Conservation (phyloP, 2,888 invertebrate genomes). For the Molorchus minor region DNA sequence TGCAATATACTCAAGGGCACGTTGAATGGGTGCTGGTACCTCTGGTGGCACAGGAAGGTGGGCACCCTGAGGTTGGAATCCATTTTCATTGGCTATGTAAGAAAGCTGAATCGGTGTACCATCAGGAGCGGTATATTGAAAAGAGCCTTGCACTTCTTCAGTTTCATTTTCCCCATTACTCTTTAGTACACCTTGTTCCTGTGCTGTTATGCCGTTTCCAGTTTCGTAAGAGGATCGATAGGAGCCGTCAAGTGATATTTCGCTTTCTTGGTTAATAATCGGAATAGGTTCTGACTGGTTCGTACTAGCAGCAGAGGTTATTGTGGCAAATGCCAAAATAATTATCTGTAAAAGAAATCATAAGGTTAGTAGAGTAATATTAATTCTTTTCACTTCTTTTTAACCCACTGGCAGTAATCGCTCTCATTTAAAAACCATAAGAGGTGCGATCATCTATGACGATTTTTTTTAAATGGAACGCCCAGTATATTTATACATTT, state of each 20-base stretch:
- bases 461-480: too few species aligned
- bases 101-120: constrained; percentile 38
- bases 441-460: too few species aligned
- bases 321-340: background rate
- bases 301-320: background rate
- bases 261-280: constrained; percentile 55
- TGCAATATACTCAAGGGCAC: background rate
- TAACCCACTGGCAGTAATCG: too few species aligned
- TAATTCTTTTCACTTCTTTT: too few species aligned
- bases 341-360: background rate
- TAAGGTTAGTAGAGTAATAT: background rate
- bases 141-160: constrained; percentile 43
- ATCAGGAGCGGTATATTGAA: constrained; percentile 46
- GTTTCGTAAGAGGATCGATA: constrained; percentile 64
- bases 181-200: constrained; percentile 58
- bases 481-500: too few species aligned
- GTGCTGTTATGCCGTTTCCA: constrained; percentile 63
- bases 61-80: constrained; percentile 42
- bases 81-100: constrained; percentile 42
- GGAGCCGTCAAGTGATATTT: constrained; percentile 63
- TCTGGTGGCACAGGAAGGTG: constrained; percentile 39
- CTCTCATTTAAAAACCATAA: too few species aligned
- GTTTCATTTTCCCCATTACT: constrained; percentile 52
- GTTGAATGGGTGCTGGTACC: background rate
- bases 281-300: too few species aligned